phyloP scores from a whole-genome alignment of 1,140 invertebrate species.

The Micrasema longulum region DNA sequence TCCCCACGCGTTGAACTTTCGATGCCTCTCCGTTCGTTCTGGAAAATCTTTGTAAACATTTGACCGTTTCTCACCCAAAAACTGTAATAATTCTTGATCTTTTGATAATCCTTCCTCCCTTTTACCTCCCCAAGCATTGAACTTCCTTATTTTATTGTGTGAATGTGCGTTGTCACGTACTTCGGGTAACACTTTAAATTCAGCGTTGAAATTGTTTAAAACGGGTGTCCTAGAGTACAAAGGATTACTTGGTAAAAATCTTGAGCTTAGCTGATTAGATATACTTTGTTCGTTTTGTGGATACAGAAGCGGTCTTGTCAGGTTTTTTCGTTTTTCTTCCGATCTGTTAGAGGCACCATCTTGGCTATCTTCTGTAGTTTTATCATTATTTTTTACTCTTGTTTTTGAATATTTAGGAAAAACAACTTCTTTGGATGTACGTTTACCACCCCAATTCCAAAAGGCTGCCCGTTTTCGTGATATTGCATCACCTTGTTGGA shows the following conservation, averaged over 20 bases:
- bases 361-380: constrained; percentile 21
- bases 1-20: constrained; percentile 43
- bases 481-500: background rate
- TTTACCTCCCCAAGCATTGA: constrained; percentile 51
- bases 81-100: background rate
- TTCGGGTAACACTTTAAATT: no score
- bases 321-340: constrained; percentile 31
- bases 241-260: no score
- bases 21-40: constrained; percentile 14
- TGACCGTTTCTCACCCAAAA: constrained; percentile 13
- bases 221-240: no score
- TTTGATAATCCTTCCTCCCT: constrained; percentile 14
- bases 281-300: background rate
- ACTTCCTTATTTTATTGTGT: constrained; percentile 33
- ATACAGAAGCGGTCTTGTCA: background rate
- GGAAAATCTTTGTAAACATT: background rate
- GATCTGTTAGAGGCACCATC: no score
- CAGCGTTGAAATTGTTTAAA: no score
- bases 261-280: no score
- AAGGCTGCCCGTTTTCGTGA: constrained; percentile 12
- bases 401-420: constrained; percentile 1
- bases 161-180: no score
- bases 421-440: constrained; percentile 4
- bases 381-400: background rate
- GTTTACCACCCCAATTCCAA: constrained; percentile 43